A percentile compares a stretch with the other conserved stretches of the same genome.
phyloP scores from a whole-genome alignment of 2,797 vertebrate genomes.

The Gallinago solitaria region DNA sequence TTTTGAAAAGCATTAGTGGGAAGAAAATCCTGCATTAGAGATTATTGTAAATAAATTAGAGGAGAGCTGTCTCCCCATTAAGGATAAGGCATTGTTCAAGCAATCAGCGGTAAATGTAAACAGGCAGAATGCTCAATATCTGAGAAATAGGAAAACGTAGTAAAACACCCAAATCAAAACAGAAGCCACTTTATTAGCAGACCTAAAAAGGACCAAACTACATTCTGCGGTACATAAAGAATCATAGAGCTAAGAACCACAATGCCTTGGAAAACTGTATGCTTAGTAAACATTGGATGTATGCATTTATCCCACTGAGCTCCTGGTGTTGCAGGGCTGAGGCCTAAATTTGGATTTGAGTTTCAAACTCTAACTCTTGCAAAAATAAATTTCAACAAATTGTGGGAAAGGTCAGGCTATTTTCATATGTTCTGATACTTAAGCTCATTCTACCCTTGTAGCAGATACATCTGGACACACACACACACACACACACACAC shows the following conservation, averaged over 20 bases:
- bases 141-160: neutral
- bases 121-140: neutral
- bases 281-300: neutral
- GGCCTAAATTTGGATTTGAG: neutral
- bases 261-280: neutral
- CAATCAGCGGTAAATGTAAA: neutral
- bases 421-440: neutral
- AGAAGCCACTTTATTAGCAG: neutral
- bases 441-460: neutral
- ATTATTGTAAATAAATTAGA: neutral
- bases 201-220: neutral
- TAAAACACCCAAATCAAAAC: neutral
- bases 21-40: neutral
- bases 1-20: neutral
- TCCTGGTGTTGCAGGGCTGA: neutral
- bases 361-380: neutral
- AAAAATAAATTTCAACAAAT: neutral
- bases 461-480: neutral
- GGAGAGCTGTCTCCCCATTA: neutral
- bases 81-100: neutral
- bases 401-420: neutral
- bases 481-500: neutral
- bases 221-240: neutral
- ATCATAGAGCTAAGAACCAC: neutral
- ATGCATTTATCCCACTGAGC: neutral